Percentiles rank a stretch among this genome's conserved stretches.
Evolutionary conservation across 1,140 invertebrate genomes (phyloP).

Genomic region (Elymnias hypermnestra): DNA sequence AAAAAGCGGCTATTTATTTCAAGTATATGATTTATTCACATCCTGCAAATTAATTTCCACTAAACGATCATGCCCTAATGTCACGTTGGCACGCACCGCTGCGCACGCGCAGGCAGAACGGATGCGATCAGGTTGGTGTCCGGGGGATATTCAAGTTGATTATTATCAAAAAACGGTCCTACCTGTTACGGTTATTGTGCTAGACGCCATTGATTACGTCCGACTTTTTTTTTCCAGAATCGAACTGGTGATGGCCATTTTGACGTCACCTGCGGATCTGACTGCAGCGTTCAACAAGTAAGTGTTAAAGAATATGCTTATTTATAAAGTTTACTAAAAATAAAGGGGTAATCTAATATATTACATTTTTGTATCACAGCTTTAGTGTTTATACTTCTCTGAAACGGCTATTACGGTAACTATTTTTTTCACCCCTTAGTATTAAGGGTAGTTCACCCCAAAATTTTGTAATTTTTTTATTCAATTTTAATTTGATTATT

Average conservation of each 20-base stretch:
- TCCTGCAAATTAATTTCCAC: slow-evolving; percentile 11
- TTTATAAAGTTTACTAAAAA: no score
- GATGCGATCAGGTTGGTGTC: slow-evolving; percentile 51
- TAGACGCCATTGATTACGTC: slow-evolving; percentile 7
- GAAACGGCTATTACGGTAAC: no score
- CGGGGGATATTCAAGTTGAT: slow-evolving; percentile 39
- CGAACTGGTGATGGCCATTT: slow-evolving; percentile 78
- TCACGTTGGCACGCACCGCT: slow-evolving; percentile 39
- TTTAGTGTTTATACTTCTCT: no score
- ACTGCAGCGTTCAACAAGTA: slow-evolving; percentile 78
- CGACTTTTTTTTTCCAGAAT: slow-evolving; percentile 75
- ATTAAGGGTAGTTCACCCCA: no score
- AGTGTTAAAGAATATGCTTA: slow-evolving; percentile 9
- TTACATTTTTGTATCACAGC: no score
- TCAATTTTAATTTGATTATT: no score
- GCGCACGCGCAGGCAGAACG: slow-evolving; percentile 49
- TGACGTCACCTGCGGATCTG: slow-evolving; percentile 79
- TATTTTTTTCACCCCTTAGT: no score
- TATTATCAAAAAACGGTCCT: slow-evolving; percentile 35
- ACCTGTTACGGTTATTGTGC: slow-evolving; percentile 23
- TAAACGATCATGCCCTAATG: slow-evolving; percentile 16
- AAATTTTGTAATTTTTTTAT: no score
- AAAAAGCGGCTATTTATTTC: not conserved
- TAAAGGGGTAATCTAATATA: no score
- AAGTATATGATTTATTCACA: slow-evolving; percentile 3